phyloP scores from a whole-genome alignment of 1,140 invertebrate genomes.

The Saccostrea echinata region DNA sequence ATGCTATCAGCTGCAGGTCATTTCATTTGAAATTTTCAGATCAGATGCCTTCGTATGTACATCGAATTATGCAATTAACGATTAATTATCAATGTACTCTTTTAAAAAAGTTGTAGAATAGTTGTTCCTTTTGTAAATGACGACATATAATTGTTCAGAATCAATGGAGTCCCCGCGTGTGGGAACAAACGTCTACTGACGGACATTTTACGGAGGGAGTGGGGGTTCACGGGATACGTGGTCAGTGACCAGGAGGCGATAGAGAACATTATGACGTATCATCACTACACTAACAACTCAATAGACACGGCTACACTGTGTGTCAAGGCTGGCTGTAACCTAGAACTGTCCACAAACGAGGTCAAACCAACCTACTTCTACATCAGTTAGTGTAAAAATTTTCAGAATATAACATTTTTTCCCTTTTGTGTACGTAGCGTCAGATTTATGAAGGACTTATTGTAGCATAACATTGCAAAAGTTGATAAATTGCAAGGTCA shows the following conservation, averaged over 20 bases:
- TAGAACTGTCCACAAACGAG: conserved; percentile 66
- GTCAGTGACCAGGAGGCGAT: conserved; percentile 76
- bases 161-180: conserved; percentile 77
- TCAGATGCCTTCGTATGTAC: no score
- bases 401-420: no score
- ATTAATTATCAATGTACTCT: no score
- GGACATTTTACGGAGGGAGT: conserved; percentile 72
- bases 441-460: no score
- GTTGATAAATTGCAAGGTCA: neutral
- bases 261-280: conserved; percentile 70
- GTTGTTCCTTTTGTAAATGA: no score
- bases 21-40: no score
- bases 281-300: conserved; percentile 67
- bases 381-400: conserved; percentile 56
- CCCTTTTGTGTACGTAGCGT: no score
- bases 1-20: no score
- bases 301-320: conserved; percentile 69
- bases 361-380: conserved; percentile 60
- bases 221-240: conserved; percentile 75
- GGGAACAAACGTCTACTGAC: conserved; percentile 74
- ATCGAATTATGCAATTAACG: no score
- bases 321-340: conserved; percentile 73
- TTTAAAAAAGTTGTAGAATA: no score
- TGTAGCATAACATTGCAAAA: no score
- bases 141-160: conserved; percentile 54